Evolutionary conservation across 2,797 vertebrate species (phyloP), one percentile per base, ranked within the genome.

Genomic region (Poecilia wingei): DNA sequence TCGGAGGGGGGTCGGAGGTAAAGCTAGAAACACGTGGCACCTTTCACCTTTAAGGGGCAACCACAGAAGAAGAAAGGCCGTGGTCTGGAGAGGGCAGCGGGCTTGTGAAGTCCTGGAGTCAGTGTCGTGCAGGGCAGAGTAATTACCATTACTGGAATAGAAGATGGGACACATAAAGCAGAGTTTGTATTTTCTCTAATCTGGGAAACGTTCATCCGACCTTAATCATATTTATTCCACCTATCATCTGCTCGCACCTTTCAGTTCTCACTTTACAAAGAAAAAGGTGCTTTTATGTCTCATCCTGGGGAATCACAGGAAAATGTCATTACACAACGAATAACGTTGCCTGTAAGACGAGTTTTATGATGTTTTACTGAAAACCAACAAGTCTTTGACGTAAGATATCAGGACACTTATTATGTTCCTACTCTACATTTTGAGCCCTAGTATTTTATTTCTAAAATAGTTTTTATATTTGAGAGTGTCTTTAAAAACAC

Each of bases 21-120:
- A 87, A 90, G 88, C 85, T 81, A 84, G 80, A 93, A 95, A 86
- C 92, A 93, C 87, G 92, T 92, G 92, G 88, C 88, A 94, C 91
- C 92, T 92, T 95, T 95, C 89, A 94, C 93, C 92, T 94, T 83
- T 76, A 68, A 64, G 78, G 86, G 85, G 80, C 72, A 82, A 79
- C 72, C 77, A 18, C 74, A 73, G 78, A 84, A 78, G 77, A 55
- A 82, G 72, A 78, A 72, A 69, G 74, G 74, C 39, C 64, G 13
- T 45, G 45, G 18, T 61, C 13, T 66, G 47, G 70, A 53, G 76
- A 74, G n/a, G 76, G 78, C 45, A 81, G 79, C 78, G 81, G 78
- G 61, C 41, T 64, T 80, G 73, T 68, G 41, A 86, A 87, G 92
- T 85, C 86, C 89, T 92, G 87, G 92, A 51, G 85, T 90, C 86